phyloP scores from a whole-genome alignment of 2,888 invertebrate genomes.

The Hetaerina titia region DNA sequence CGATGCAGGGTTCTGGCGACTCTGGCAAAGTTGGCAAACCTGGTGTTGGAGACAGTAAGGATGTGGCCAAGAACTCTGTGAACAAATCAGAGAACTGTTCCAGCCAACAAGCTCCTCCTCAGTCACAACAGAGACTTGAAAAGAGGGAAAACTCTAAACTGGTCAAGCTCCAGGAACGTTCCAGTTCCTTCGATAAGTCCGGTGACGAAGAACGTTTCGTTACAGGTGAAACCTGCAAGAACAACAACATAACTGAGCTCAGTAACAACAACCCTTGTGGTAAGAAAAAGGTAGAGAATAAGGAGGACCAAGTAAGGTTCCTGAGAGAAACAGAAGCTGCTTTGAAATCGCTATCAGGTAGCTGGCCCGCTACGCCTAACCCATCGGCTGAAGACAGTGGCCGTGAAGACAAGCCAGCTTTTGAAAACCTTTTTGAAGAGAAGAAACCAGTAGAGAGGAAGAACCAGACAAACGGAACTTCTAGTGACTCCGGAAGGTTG shows the following conservation, averaged over 20 bases:
- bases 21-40: background rate
- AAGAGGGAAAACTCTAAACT: background rate
- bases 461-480: background rate
- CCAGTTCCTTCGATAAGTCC: background rate
- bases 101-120: background rate
- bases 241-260: background rate
- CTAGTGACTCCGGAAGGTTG: background rate
- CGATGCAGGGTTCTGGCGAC: background rate
- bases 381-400: slow-evolving; percentile 67
- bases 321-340: slow-evolving; percentile 94
- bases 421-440: slow-evolving; percentile 91
- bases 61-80: background rate
- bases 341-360: slow-evolving; percentile 90
- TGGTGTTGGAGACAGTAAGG: slow-evolving; percentile 6
- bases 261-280: background rate
- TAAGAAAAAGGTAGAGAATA: slow-evolving; percentile 43
- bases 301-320: slow-evolving; percentile 88
- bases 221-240: background rate
- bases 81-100: background rate
- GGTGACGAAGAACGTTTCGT: background rate
- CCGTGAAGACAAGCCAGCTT: slow-evolving; percentile 79
- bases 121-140: background rate
- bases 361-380: slow-evolving; percentile 86
- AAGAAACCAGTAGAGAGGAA: slow-evolving; percentile 76
- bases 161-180: background rate